Percentiles rank a stretch among this genome's conserved stretches.
Conservation (phyloP, 2,888 invertebrate genomes). For the Cryptocephalus moraei region DNA sequence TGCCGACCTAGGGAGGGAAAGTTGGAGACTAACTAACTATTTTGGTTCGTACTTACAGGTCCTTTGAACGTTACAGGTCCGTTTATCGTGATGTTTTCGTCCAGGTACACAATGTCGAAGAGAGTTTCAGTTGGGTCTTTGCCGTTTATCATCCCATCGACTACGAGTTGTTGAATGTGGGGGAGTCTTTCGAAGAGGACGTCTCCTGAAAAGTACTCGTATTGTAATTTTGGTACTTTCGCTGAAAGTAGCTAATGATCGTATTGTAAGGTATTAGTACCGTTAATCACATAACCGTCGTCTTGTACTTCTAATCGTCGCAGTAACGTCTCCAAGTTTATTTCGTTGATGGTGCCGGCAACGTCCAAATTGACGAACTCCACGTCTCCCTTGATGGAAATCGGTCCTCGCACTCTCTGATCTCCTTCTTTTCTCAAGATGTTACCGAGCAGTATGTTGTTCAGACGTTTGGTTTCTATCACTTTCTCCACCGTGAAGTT, state of each 20-base stretch:
- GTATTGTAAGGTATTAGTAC: conserved; percentile 12
- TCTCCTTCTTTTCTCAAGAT: conserved; percentile 35
- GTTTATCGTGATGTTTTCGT: conserved; percentile 19
- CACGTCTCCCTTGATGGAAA: conserved; percentile 30
- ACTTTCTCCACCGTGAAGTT: conserved; percentile 30
- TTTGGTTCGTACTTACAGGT: conserved; percentile 11
- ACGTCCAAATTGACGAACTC: conserved; percentile 30
- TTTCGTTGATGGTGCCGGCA: conserved; percentile 26
- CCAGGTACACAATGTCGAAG: conserved; percentile 22
- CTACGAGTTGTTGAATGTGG: conserved; percentile 25
- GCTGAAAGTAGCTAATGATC: too few relatives aligned
- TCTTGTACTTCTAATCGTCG: conserved; percentile 19
- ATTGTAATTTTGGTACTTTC: conserved; percentile 1
- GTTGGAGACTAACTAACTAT: background rate
- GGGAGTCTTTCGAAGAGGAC: conserved; percentile 25
- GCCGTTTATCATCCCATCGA: conserved; percentile 24
- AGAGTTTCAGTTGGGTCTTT: conserved; percentile 22
- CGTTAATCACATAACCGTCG: conserved; percentile 22
- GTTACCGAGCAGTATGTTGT: conserved; percentile 31
- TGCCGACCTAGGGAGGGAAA: conserved; percentile 20
- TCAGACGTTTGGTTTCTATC: conserved; percentile 32
- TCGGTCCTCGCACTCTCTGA: conserved; percentile 28
- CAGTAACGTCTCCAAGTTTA: conserved; percentile 21
- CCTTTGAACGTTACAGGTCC: conserved; percentile 23
- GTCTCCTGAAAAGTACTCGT: conserved; percentile 24